These are phyloP conservation scores for Phytoseiulus persimilis DNA, from an alignment of 2,888 invertebrate genomes.

Conservation along the genomic window DNA sequence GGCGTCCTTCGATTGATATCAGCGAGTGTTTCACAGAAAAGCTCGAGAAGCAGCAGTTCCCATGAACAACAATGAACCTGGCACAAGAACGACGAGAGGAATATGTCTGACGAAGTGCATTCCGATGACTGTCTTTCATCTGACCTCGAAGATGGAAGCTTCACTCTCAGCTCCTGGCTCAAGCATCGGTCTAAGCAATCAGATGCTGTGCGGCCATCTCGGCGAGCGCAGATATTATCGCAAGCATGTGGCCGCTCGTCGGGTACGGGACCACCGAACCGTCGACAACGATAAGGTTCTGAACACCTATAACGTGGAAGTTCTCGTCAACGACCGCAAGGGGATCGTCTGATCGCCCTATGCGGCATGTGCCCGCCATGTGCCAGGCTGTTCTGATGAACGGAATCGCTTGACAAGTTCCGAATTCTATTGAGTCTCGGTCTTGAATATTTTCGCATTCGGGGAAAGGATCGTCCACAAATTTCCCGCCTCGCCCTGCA, in stretches of 20 bases:
- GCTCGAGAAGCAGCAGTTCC: too few relatives aligned
- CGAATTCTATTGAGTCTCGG: not conserved
- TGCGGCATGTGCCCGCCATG: not conserved
- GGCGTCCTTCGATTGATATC: too few relatives aligned
- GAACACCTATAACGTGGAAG: slow-evolving; percentile 14
- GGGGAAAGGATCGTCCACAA: not conserved
- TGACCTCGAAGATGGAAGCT: not conserved
- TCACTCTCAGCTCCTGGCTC: not conserved
- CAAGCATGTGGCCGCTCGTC: slow-evolving; percentile 9
- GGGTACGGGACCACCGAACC: slow-evolving; percentile 7
- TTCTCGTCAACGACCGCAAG: not conserved
- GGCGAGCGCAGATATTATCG: not conserved
- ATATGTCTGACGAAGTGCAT: too few relatives aligned
- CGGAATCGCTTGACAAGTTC: slow-evolving; percentile 18
- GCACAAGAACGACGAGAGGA: too few relatives aligned
- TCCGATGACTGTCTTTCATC: too few relatives aligned
- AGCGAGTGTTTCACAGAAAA: too few relatives aligned
- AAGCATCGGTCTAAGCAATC: not conserved
- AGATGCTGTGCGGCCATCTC: not conserved
- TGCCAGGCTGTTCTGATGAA: not conserved
- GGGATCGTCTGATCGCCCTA: not conserved
- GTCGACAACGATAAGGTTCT: not conserved
- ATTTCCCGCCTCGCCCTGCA: not conserved
- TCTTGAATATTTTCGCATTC: slow-evolving; percentile 5
- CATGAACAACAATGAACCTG: too few relatives aligned